Evolutionary conservation across 2,797 vertebrate species (phyloP).

Genomic region (Syngnathus acus): DNA sequence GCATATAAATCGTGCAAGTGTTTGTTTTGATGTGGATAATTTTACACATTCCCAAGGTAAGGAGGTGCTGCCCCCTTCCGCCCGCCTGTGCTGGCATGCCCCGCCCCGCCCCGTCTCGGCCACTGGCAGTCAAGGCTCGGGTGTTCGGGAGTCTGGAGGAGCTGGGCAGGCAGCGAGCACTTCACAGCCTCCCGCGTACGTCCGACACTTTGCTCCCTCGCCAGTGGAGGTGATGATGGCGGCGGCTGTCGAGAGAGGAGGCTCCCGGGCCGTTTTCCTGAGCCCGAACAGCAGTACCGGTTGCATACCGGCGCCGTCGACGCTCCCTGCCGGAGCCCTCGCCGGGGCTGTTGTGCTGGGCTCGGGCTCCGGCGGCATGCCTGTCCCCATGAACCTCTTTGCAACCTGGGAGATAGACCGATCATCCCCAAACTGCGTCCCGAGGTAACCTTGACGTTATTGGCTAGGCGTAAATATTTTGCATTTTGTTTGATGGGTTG

Average conservation of each 20-base stretch:
- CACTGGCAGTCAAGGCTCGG: constrained; percentile 11
- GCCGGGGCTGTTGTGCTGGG: constrained; percentile 57
- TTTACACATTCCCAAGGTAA: constrained; percentile 9
- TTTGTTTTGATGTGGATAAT: not conserved
- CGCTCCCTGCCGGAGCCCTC: constrained; percentile 54
- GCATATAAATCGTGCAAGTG: not conserved
- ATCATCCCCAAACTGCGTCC: constrained; percentile 75
- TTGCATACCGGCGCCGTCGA: constrained; percentile 52
- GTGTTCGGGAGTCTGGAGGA: constrained; percentile 46
- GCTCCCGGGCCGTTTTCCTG: constrained; percentile 73
- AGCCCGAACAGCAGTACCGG: constrained; percentile 67
- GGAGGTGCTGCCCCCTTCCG: constrained; percentile 35
- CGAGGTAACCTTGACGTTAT: constrained; percentile 58
- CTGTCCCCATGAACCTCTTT: constrained; percentile 76
- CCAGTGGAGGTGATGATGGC: constrained; percentile 72
- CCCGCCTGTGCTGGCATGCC: constrained; percentile 18
- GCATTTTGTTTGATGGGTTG: constrained; percentile 11
- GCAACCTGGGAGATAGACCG: constrained; percentile 77
- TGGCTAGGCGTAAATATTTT: constrained; percentile 4
- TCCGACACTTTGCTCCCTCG: constrained; percentile 61
- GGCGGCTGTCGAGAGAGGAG: constrained; percentile 75
- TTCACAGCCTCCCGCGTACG: constrained; percentile 49
- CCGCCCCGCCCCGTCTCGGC: constrained; percentile 42
- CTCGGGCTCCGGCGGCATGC: constrained; percentile 60
- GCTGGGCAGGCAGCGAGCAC: constrained; percentile 36